These are phyloP conservation scores for Meliscaeva auricollis DNA, from an alignment of 2,888 invertebrate genomes.

Conservation along the genomic window DNA sequence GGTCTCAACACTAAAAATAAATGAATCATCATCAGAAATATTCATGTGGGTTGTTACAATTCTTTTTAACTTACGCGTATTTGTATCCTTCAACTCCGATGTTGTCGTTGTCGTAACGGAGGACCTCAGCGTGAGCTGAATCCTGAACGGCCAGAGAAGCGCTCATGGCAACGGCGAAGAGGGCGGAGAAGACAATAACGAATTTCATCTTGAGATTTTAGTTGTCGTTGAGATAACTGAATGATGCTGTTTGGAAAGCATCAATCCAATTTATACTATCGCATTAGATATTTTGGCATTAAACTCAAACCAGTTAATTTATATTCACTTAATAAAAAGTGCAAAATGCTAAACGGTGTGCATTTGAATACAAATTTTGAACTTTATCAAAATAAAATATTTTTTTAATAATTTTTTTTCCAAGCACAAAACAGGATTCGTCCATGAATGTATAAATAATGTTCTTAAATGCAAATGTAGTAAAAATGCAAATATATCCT, in stretches of 20 bases:
- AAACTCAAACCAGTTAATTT: too few relatives aligned
- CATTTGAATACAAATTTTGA: too few relatives aligned
- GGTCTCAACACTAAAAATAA: constrained; percentile 84
- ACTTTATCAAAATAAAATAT: too few relatives aligned
- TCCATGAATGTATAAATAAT: too few relatives aligned
- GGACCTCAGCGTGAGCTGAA: constrained; percentile 85
- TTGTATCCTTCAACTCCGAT: constrained; percentile 86
- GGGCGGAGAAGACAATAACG: constrained; percentile 79
- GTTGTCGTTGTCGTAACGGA: constrained; percentile 85
- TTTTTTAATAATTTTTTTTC: too few relatives aligned
- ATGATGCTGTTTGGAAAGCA: not conserved
- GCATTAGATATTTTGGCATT: not conserved
- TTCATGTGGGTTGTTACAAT: too few relatives aligned
- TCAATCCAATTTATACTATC: not conserved
- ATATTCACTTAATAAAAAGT: too few relatives aligned
- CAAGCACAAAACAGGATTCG: too few relatives aligned
- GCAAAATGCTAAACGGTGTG: too few relatives aligned
- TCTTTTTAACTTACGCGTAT: constrained; percentile 87
- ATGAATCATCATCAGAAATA: too few relatives aligned
- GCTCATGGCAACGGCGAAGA: constrained; percentile 79
- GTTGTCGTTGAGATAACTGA: constrained; percentile 32
- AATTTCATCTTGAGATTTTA: constrained; percentile 78
- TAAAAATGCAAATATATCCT: not conserved
- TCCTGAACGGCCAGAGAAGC: constrained; percentile 75
- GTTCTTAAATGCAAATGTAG: not conserved